Evolutionary conservation across 2,797 vertebrate species (phyloP).

Genomic region (Pantherophis alleghaniensis): DNA sequence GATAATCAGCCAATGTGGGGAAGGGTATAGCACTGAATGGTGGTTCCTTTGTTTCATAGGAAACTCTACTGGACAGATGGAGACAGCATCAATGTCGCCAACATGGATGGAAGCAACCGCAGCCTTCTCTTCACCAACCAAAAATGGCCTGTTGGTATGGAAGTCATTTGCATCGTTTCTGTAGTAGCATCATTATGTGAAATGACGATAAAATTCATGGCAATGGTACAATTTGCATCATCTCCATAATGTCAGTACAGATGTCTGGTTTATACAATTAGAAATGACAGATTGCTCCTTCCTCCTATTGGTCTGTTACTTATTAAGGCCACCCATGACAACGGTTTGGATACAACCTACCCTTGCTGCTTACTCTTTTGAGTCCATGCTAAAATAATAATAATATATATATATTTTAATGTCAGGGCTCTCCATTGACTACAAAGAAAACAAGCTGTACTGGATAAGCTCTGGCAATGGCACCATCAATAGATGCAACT

Average conservation of each 20-base stretch:
- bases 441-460: slow-evolving; percentile 85
- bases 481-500: slow-evolving; percentile 87
- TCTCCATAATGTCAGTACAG: not conserved
- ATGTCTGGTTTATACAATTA: not conserved
- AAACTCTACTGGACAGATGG: slow-evolving; percentile 97
- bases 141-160: slow-evolving; percentile 90
- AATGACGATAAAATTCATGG: not conserved
- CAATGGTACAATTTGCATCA: not conserved
- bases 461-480: slow-evolving; percentile 94
- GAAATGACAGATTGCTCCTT: not conserved
- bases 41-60: slow-evolving; percentile 61
- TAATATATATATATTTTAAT: not conserved
- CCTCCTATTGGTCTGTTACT: not conserved
- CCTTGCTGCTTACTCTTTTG: not conserved
- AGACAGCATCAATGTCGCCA: slow-evolving; percentile 93
- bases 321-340: not conserved
- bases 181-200: not conserved
- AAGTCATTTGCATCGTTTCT: not conserved
- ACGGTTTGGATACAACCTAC: not conserved
- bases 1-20: no score
- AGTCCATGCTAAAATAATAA: not conserved
- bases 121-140: slow-evolving; percentile 86
- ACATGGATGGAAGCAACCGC: slow-evolving; percentile 90
- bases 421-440: slow-evolving; percentile 92
- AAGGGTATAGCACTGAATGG: not conserved